These are phyloP conservation scores for Caenorhabditis angaria DNA, from an alignment of 2,888 invertebrate genomes.

Conservation along the genomic window DNA sequence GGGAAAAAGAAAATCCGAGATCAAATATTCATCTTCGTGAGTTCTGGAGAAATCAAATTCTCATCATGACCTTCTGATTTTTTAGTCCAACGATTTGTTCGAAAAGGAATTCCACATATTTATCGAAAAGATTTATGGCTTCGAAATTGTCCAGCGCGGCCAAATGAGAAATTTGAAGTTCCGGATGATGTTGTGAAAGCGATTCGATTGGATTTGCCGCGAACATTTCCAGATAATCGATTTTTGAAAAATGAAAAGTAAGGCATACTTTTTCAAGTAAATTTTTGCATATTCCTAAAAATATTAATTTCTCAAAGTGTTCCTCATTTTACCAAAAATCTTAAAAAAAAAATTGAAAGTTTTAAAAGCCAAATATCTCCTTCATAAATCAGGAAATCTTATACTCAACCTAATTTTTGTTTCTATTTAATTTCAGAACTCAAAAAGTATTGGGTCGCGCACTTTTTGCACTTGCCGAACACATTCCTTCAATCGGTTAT, in stretches of 20 bases:
- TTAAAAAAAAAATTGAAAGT: conserved; percentile 9
- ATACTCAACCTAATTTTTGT: too few species aligned
- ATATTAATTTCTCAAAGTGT: too few species aligned
- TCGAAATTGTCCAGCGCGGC: conserved; percentile 45
- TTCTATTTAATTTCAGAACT: conserved; percentile 29
- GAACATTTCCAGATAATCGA: conserved; percentile 57
- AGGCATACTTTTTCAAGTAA: not conserved
- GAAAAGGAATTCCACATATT: conserved; percentile 53
- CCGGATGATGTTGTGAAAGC: conserved; percentile 47
- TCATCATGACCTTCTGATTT: conserved; percentile 4
- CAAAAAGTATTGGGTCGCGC: conserved; percentile 42
- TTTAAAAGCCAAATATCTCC: conserved; percentile 78
- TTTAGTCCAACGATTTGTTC: conserved; percentile 58
- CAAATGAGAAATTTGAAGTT: conserved; percentile 27
- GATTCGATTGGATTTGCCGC: conserved; percentile 52
- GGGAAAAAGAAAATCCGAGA: conserved; percentile 54
- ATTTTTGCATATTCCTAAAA: not conserved
- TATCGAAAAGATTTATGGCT: conserved; percentile 55
- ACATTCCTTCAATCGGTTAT: conserved; percentile 53
- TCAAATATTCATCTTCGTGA: conserved; percentile 39
- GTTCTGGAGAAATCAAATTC: conserved; percentile 6
- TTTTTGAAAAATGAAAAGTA: conserved; percentile 33
- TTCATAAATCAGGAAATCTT: conserved; percentile 94
- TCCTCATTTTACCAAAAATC: too few species aligned
- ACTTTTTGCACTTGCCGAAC: conserved; percentile 48